Evolutionary conservation across 2,888 invertebrate genomes (phyloP), one percentile per base, ranked within the genome.

Genomic region (Ichneumoninae sp.): DNA sequence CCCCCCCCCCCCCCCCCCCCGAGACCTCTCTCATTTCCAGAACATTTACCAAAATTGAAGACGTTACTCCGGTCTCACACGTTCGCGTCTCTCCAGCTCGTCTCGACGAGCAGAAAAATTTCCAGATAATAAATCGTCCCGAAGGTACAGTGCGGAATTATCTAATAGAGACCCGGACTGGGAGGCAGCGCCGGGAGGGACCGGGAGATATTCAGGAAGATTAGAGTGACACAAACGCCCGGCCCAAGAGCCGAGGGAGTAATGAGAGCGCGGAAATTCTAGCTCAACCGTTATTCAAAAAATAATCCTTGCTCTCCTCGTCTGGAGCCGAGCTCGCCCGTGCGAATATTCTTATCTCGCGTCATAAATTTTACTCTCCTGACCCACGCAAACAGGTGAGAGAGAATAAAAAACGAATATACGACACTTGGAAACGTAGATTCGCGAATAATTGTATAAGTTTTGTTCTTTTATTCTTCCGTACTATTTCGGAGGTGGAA

Each of bases 271-370:
- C 74, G 60, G 47, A 79, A 79, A 83, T 79, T 83, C 65, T 26
- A 66, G 36, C 19, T 26, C 26, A 22, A 52, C 68, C 78, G 44
- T 78, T 78, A 47, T 69, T 68, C 62, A 44, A 79, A 83, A 83
- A 79, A 79, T 83, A 65, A 79, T 74, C 65, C 60, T 13, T 47
- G 47, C 62, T 50, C 19, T 79, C 8, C 33, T 30, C 50, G 22
- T 6, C 65, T 3, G 13, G 65, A 22, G 47, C 16, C 5, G 44
- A 47, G 16, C 44, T 47, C 44, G 16, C 13, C 36, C 19, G 30
- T 33, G 36, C 50, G 26, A 79, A 71, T 71, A 65, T 79, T 70
- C 78, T 79, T 71, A 70, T 79, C 80, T 26, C 26, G 70, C 47
- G n/a, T 44, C 1, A 66, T 70, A 79, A 62, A 71, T 83, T 80